Percentiles rank a stretch among this genome's conserved stretches.
These are phyloP conservation scores for Gymnothorax javanicus DNA, from an alignment of 2,797 vertebrate species.

Conservation along the genomic window DNA sequence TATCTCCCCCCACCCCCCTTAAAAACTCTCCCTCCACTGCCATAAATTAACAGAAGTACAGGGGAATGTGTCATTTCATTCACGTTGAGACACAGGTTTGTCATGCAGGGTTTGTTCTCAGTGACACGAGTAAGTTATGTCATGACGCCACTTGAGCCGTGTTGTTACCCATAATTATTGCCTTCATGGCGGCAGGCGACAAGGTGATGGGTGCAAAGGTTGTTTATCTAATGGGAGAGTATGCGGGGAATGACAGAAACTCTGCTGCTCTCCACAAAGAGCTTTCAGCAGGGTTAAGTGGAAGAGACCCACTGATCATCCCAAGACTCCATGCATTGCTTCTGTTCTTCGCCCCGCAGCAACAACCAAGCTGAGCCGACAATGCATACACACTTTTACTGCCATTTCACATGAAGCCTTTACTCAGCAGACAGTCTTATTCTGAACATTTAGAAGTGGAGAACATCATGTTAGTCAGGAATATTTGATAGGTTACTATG, in stretches of 20 bases:
- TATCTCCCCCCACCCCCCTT: background rate
- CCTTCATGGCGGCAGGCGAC: slow-evolving; percentile 48
- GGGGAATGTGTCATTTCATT: background rate
- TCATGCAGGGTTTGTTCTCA: slow-evolving; percentile 39
- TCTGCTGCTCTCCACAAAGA: slow-evolving; percentile 26
- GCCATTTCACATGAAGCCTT: background rate
- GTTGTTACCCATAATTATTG: slow-evolving; percentile 62
- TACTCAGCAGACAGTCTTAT: background rate
- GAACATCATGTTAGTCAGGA: background rate
- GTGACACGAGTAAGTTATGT: slow-evolving; percentile 55
- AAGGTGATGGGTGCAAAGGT: slow-evolving; percentile 54
- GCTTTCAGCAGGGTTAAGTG: slow-evolving; percentile 34
- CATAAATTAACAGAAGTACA: background rate
- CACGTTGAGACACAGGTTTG: background rate
- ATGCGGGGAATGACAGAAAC: slow-evolving; percentile 65
- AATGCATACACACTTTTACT: background rate
- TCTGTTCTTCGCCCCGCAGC: background rate
- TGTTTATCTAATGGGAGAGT: slow-evolving; percentile 54
- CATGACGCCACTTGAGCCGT: slow-evolving; percentile 59
- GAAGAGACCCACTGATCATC: slow-evolving; percentile 25
- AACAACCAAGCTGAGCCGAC: background rate
- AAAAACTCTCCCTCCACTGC: background rate
- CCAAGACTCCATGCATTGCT: slow-evolving; percentile 38
- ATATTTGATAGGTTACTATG: too few species aligned
- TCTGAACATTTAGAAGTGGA: background rate